A percentile compares a stretch with the other conserved stretches of the same genome.
These are phyloP conservation scores for Siniperca chuatsi DNA, from an alignment of 2,113 vertebrate species.

Conservation along the genomic window DNA sequence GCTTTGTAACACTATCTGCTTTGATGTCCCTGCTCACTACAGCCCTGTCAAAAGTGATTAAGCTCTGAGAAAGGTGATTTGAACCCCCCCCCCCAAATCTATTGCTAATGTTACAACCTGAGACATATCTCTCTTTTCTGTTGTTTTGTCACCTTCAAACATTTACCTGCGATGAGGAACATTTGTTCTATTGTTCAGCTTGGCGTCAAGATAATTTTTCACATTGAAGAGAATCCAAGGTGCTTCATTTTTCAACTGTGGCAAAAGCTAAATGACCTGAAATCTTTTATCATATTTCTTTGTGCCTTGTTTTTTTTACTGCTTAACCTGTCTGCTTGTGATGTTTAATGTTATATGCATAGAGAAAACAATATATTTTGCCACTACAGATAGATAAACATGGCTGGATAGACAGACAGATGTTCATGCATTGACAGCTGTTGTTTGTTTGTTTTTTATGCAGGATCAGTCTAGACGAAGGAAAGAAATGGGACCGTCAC, in stretches of 20 bases:
- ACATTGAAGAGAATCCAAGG: constrained; percentile 49
- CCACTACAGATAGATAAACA: constrained; percentile 22
- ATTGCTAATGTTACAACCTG: constrained; percentile 69
- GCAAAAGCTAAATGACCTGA: constrained; percentile 56
- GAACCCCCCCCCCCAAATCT: constrained; percentile 64
- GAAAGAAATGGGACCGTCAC: constrained; percentile 93
- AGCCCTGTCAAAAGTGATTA: constrained; percentile 79
- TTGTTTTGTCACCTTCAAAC: constrained; percentile 68
- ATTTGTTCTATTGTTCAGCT: constrained; percentile 66
- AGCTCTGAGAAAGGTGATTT: constrained; percentile 74
- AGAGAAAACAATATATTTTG: constrained; percentile 23
- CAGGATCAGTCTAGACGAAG: constrained; percentile 97
- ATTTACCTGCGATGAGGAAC: constrained; percentile 48
- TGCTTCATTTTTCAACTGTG: constrained; percentile 63
- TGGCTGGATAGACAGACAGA: constrained; percentile 8
- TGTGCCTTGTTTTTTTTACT: constrained; percentile 25
- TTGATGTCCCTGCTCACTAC: constrained; percentile 74
- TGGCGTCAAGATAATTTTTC: constrained; percentile 64
- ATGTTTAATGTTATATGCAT: constrained; percentile 30
- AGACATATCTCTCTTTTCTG: constrained; percentile 67
- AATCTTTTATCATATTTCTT: constrained; percentile 58
- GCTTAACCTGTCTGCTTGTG: constrained; percentile 15
- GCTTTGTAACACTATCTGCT: constrained; percentile 75
- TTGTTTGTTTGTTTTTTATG: constrained; percentile 34
- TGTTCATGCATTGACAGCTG: constrained; percentile 47